These are phyloP conservation scores for Ormyrus thymus DNA, from an alignment of 2,888 invertebrate genomes.

Conservation along the genomic window DNA sequence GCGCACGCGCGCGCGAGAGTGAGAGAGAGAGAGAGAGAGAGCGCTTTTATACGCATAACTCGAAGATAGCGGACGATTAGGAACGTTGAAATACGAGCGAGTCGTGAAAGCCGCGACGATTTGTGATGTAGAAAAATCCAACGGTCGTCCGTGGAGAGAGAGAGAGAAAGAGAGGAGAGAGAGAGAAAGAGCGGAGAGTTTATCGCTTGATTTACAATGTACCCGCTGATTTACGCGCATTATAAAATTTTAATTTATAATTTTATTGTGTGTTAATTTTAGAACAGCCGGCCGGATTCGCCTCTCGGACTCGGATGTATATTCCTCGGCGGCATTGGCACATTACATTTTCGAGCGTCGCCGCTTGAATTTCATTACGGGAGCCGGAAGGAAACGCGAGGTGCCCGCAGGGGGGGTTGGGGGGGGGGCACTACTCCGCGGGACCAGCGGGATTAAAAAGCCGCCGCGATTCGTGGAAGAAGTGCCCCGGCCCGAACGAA, in stretches of 20 bases:
- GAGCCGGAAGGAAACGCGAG: constrained; percentile 22
- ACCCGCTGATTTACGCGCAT: constrained; percentile 20
- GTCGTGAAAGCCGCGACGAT: background rate
- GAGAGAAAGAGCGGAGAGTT: background rate
- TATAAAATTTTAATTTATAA: constrained; percentile 38
- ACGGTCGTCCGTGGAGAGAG: too few relatives aligned
- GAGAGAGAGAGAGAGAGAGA: background rate
- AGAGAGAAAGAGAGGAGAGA: too few relatives aligned
- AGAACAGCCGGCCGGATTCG: background rate
- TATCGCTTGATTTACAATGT: constrained; percentile 40
- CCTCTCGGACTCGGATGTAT: background rate
- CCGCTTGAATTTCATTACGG: background rate
- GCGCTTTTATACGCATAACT: constrained; percentile 3
- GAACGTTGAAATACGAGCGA: constrained; percentile 17
- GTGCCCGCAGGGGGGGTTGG: constrained; percentile 19
- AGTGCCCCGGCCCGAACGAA: too few relatives aligned
- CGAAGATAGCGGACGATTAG: constrained; percentile 27
- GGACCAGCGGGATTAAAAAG: background rate
- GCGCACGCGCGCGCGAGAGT: background rate
- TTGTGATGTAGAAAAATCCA: too few relatives aligned
- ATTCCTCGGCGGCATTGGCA: constrained; percentile 5
- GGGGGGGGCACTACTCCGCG: background rate
- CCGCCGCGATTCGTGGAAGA: background rate
- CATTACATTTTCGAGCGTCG: background rate
- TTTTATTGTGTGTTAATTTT: constrained; percentile 46